phyloP scores from a whole-genome alignment of 2,113 vertebrate genomes.

The Otis tarda region DNA sequence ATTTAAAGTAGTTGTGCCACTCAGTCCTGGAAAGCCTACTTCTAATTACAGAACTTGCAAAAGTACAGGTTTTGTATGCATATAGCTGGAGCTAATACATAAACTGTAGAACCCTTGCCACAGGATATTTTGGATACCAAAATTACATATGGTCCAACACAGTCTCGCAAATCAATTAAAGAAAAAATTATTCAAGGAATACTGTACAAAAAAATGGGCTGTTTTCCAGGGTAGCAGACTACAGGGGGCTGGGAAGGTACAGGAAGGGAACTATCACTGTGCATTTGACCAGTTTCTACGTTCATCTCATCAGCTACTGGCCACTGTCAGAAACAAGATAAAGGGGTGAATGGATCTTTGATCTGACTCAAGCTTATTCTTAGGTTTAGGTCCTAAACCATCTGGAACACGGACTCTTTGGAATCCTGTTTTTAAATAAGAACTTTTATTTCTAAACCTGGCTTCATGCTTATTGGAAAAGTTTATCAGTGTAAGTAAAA shows the following conservation, averaged over 20 bases:
- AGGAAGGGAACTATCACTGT: not conserved
- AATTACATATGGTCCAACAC: not conserved
- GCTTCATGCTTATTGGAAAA: conserved; percentile 12
- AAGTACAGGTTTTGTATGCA: not conserved
- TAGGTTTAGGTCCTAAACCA: not conserved
- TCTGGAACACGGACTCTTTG: not conserved
- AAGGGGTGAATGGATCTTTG: not conserved
- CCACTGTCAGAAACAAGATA: not conserved
- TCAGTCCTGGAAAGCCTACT: not conserved
- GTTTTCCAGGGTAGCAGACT: not conserved
- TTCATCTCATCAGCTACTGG: not conserved
- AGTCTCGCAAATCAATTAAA: not conserved
- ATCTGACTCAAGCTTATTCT: not conserved
- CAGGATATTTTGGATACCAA: not conserved
- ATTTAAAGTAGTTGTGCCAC: not conserved
- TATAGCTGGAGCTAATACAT: not conserved
- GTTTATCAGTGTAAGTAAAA: not conserved
- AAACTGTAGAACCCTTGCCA: not conserved
- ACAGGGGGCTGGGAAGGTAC: not conserved
- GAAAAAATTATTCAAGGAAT: not conserved
- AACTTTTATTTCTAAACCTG: not conserved
- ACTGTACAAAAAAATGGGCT: not conserved
- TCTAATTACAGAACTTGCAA: not conserved
- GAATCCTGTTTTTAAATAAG: not conserved
- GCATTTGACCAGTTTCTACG: not conserved